These are phyloP conservation scores for Chironomus tentans DNA, from an alignment of 2,888 invertebrate genomes.

Conservation along the genomic window DNA sequence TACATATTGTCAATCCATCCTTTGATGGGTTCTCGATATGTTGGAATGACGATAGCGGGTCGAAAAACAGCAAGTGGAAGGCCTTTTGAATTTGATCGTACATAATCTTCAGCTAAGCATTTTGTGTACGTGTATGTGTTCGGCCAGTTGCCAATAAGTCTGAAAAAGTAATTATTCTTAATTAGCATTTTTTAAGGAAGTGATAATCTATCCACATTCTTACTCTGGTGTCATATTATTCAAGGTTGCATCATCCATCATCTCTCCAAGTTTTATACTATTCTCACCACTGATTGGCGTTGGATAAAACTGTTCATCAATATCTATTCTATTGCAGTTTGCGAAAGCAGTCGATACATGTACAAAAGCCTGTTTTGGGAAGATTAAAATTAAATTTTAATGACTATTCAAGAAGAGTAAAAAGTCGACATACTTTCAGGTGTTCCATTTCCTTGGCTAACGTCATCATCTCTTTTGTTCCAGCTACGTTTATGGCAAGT, in stretches of 20 bases:
- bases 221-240: conserved; percentile 36
- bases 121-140: conserved; percentile 69
- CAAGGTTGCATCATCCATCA: conserved; percentile 37
- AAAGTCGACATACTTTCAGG: conserved; percentile 45
- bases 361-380: neutral
- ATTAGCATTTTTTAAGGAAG: neutral
- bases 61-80: conserved; percentile 58
- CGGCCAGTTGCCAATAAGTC: conserved; percentile 44
- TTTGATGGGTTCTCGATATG: conserved; percentile 45
- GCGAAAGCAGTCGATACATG: conserved; percentile 63
- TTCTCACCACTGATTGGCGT: conserved; percentile 37
- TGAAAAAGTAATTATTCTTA: conserved; percentile 5
- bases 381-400: neutral
- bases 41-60: conserved; percentile 55
- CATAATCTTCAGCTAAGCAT: conserved; percentile 55
- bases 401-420: no score
- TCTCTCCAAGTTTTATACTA: conserved; percentile 35
- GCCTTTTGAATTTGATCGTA: conserved; percentile 46
- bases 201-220: conserved; percentile 1
- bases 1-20: conserved; percentile 65
- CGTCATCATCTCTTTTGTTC: conserved; percentile 53
- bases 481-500: conserved; percentile 58
- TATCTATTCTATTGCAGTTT: conserved; percentile 45
- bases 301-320: conserved; percentile 42
- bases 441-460: conserved; percentile 54